Base-by-base conservation (phyloP, 1,140 invertebrate genomes). In the Pteromalus puparum region DNA sequence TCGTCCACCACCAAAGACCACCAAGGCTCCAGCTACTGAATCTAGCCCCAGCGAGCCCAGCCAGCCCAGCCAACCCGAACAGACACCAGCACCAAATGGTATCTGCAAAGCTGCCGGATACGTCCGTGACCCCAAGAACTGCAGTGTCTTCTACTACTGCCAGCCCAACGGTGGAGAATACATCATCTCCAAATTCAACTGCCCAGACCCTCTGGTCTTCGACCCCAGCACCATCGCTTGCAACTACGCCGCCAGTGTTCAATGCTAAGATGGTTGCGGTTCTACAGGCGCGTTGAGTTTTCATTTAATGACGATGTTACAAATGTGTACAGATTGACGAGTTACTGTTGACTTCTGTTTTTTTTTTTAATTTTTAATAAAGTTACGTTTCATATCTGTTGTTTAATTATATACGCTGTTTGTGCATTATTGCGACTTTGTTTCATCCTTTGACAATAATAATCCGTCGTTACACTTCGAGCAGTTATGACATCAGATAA, bases 81-180 rank as follows among this genome's bases (percentile, higher is more conserved):
- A 26, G 18, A 30, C 15, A 42, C 30, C 72, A 38, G 34, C 21
- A 10, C 74, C 74, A 46, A 26, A 38, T 7, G 79, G 15, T 10
- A 70, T 88, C 38, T 92, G 91, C 73, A 84, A 61, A 12, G 76
- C 70, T 0, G 86, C 87, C 18, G 91, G 91, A 7, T 91, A 86
- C 28, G 81, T 88, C 4, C 79, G 87, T 28, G 89, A 90, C 81
- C 72, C 72, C 10, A 28, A 87, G 0, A 73, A 90, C 46, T 91
- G 90, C 73, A 21, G 61, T 0, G 80, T 42, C 21, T 91, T 90
- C 53, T 91, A 90, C 18, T 53, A 86, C 0, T 92, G 91, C 65
- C 1, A 48, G n/a, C 24, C 1, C n/a, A 0, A 13, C 13, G 13
- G 18, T 28, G 15, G 10, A 3, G 12, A 42, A 1, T 81, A 26